These are phyloP conservation scores for Gonatopus flavifemur DNA, from an alignment of 1,140 invertebrate species.

Conservation along the genomic window DNA sequence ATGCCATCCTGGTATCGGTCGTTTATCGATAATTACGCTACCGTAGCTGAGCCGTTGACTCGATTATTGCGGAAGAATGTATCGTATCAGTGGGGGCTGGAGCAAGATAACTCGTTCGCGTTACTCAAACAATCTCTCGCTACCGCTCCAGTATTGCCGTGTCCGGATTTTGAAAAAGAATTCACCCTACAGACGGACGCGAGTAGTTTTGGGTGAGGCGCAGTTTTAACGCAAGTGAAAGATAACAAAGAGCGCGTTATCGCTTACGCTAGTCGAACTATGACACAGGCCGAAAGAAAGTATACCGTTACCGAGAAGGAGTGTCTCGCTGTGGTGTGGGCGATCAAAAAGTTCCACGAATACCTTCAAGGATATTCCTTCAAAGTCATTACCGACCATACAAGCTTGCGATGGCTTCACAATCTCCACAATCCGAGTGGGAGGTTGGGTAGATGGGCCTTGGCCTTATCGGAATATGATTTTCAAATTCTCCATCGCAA, in stretches of 20 bases:
- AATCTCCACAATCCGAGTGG: too few relatives aligned
- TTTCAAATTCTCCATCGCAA: conserved; percentile 9
- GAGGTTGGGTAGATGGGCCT: conserved; percentile 32
- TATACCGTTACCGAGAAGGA: conserved; percentile 27
- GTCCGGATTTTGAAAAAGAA: neutral
- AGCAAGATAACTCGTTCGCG: neutral
- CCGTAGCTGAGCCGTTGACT: conserved; percentile 26
- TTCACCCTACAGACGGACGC: conserved; percentile 4
- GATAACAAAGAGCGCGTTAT: neutral
- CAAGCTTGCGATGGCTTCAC: too few relatives aligned
- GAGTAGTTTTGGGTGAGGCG: too few relatives aligned
- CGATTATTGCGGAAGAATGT: conserved; percentile 2
- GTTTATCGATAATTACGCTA: conserved; percentile 44
- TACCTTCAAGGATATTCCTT: too few relatives aligned
- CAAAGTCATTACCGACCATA: too few relatives aligned
- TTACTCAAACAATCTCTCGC: too few relatives aligned
- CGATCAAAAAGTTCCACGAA: conserved; percentile 38
- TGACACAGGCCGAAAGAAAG: conserved; percentile 10
- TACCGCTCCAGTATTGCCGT: neutral
- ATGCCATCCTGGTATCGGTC: conserved; percentile 39
- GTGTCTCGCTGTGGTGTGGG: too few relatives aligned
- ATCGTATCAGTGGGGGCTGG: neutral
- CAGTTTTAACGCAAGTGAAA: neutral
- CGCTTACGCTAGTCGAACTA: neutral
- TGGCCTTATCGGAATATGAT: conserved; percentile 4